A percentile compares a stretch with the other conserved stretches of the same genome.
These are phyloP conservation scores for Sapajus apella DNA, from an alignment of 2,113 vertebrate species.

Conservation along the genomic window DNA sequence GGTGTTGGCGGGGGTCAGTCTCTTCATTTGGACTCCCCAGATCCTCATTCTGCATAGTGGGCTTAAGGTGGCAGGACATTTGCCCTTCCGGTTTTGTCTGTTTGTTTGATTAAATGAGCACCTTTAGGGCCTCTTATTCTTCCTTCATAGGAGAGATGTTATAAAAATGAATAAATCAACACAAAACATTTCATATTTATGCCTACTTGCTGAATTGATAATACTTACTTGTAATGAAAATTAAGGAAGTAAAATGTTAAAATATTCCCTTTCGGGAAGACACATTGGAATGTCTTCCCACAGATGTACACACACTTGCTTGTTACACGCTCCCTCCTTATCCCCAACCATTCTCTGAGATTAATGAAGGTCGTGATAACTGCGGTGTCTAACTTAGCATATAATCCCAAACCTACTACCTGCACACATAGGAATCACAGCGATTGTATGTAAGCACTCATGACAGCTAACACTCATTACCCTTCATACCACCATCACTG, in stretches of 20 bases:
- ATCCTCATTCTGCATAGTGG: too few species aligned
- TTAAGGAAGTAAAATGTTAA: slow-evolving; percentile 65
- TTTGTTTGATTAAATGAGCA: slow-evolving; percentile 9
- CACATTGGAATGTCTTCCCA: background rate
- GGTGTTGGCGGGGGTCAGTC: too few species aligned
- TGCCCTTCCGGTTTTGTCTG: background rate
- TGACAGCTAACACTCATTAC: background rate
- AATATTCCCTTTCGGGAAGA: slow-evolving; percentile 41
- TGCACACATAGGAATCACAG: background rate
- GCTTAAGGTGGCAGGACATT: background rate
- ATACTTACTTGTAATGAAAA: slow-evolving; percentile 66
- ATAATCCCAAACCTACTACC: background rate
- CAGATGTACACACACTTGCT: background rate
- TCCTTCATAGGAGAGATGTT: slow-evolving; percentile 34
- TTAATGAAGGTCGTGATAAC: background rate
- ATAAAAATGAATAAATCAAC: slow-evolving; percentile 61
- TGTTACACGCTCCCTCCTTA: background rate
- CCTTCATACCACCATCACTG: background rate
- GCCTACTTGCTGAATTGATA: slow-evolving; percentile 57
- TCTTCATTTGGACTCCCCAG: background rate
- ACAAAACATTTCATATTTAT: slow-evolving; percentile 53
- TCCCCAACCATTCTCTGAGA: background rate
- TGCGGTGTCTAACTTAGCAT: background rate
- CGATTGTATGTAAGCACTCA: background rate
- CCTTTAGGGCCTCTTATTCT: slow-evolving; percentile 24